Evolutionary conservation across 2,113 vertebrate species (phyloP), one percentile per base, ranked within the genome.

Genomic region (Anolis carolinensis): DNA sequence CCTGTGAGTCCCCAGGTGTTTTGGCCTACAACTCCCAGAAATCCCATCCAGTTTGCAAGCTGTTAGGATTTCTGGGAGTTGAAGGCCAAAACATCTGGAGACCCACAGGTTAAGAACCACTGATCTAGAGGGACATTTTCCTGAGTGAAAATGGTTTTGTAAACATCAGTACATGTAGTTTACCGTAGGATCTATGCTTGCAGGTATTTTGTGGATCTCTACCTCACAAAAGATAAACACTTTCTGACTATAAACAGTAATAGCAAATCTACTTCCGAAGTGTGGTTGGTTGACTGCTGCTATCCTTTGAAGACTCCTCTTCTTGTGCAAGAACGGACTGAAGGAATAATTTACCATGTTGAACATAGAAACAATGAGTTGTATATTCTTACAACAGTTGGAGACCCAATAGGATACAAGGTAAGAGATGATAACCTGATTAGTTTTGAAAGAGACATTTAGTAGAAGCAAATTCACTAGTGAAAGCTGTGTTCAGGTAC

Each of bases 131-230:
- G 39, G 39, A 44, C 39, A 44, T 44, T 44, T 44, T 44, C 39
- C 39, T 44, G 39, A 44, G 39, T 44, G 39, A 44, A 5, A 5
- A 44, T 44, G 39, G 39, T 44, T 44, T 5, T 5, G 39, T 44
- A 5, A 44, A 44, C 39, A 44, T 44, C 39, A 44, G 5, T 44
- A 44, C 2, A 44, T 44, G 2, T 2, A 44, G 5, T 44, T 44
- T 44, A 44, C 39, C 39, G 2, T 44, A 44, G 39, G 39, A 44
- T 87, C 79, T 89, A 91, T 87, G 36, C 79, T 52, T 87, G 0
- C 80, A 98, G 97, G 92, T 98, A 97, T 94, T 99, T 99, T 95
- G 97, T 99, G 90, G 99, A 99, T 92, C 94, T 99, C 34, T 92
- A 97, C 86, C 94, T 96, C 82, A 97, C 98, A 90, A 97, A 97